These are phyloP conservation scores for Lordiphosa andalusiaca DNA, from an alignment of 2,888 invertebrate species.

Conservation along the genomic window DNA sequence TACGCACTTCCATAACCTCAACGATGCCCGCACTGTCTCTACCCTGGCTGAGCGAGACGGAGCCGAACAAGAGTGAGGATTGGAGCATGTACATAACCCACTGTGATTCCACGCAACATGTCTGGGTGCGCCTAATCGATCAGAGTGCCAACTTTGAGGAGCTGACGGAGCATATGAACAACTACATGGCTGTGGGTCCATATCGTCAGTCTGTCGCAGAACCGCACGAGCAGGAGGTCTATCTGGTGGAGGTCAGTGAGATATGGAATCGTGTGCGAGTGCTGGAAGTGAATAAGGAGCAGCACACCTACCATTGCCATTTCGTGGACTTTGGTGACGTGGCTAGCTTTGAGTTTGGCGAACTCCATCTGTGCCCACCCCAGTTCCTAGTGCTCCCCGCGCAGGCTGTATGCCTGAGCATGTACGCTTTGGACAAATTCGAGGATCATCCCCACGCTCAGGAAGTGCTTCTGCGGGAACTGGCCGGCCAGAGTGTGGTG, in stretches of 20 bases:
- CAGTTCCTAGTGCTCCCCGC: conserved; percentile 85
- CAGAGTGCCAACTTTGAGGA: conserved; percentile 83
- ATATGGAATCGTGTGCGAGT: conserved; percentile 83
- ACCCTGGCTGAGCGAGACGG: conserved; percentile 61
- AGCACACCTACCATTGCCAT: conserved; percentile 82
- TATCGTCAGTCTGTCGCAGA: conserved; percentile 59
- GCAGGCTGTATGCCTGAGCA: conserved; percentile 87
- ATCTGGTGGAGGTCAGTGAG: conserved; percentile 81
- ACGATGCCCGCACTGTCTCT: conserved; percentile 46
- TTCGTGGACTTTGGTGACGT: conserved; percentile 90
- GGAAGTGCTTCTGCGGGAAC: conserved; percentile 77
- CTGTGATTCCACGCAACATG: conserved; percentile 83
- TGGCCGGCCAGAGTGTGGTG: conserved; percentile 83
- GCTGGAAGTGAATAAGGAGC: conserved; percentile 80
- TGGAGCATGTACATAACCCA: conserved; percentile 84
- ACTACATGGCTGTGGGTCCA: conserved; percentile 71
- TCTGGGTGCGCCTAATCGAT: conserved; percentile 85
- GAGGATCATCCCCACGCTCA: conserved; percentile 79
- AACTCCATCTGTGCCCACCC: conserved; percentile 82
- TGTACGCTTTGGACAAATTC: conserved; percentile 87
- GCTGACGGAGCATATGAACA: conserved; percentile 82
- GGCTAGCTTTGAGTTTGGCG: conserved; percentile 81
- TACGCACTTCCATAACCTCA: background rate
- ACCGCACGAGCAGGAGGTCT: conserved; percentile 71
- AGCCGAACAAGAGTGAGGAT: conserved; percentile 48